Evolutionary conservation across 2,797 vertebrate species (phyloP).

Genomic region (Sebastes reedi): DNA sequence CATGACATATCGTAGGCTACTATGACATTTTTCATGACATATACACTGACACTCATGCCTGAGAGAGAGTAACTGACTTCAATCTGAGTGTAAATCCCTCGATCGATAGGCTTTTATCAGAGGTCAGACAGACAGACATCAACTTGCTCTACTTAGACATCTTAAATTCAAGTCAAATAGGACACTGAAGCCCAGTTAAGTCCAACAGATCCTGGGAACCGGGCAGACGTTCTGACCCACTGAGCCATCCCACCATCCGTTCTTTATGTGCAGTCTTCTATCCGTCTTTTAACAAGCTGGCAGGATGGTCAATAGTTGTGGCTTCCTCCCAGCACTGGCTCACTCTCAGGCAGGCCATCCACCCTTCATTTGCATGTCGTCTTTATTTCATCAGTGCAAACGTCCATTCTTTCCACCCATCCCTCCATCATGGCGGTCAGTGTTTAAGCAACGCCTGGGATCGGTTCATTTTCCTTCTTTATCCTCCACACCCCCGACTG

Average conservation of each 20-base stretch:
- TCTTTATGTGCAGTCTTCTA: constrained; percentile 23
- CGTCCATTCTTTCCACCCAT: not conserved
- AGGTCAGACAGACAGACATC: not conserved
- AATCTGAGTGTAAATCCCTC: not conserved
- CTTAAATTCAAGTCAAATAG: constrained; percentile 31
- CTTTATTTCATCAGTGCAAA: constrained; percentile 9
- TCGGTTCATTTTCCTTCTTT: constrained; percentile 11
- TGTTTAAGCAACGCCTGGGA: constrained; percentile 13
- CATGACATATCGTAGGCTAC: too few relatives aligned
- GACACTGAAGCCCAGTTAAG: not conserved
- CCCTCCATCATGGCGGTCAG: constrained; percentile 5
- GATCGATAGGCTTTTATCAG: not conserved
- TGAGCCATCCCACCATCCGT: constrained; percentile 15
- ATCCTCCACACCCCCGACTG: not conserved
- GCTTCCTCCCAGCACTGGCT: constrained; percentile 16
- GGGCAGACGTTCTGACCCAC: constrained; percentile 20
- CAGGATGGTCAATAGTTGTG: constrained; percentile 15
- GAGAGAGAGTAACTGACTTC: not conserved
- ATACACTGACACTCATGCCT: not conserved
- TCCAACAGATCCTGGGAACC: constrained; percentile 35
- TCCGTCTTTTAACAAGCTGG: constrained; percentile 35
- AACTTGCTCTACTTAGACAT: not conserved
- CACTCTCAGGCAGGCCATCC: not conserved
- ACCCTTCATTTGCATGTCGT: constrained; percentile 25
- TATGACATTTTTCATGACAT: too few relatives aligned